These are phyloP conservation scores for Aphaenogaster rudis DNA, from an alignment of 1,140 invertebrate species.

Conservation along the genomic window DNA sequence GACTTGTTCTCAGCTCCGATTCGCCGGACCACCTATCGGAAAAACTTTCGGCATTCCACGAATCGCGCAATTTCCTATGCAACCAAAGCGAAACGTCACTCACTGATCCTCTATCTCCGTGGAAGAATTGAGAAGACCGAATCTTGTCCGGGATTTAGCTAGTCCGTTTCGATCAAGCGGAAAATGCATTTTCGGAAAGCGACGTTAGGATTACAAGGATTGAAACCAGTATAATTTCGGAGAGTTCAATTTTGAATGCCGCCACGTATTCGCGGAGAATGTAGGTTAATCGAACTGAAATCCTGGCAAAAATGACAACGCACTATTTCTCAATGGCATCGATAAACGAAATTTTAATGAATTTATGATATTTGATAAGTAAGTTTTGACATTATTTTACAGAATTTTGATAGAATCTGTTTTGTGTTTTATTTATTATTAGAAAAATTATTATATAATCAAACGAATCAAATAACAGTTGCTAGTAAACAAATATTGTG, in stretches of 20 bases:
- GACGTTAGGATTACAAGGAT: not conserved
- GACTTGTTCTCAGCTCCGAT: not conserved
- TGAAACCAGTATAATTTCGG: constrained; percentile 37
- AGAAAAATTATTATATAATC: not conserved
- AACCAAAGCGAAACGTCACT: constrained; percentile 40
- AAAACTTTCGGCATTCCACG: constrained; percentile 48
- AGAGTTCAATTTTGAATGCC: constrained; percentile 49
- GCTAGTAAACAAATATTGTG: not conserved
- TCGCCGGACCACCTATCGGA: not conserved
- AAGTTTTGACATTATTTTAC: not conserved
- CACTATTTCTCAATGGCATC: not conserved
- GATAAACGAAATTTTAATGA: not conserved
- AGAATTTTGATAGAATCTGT: not conserved
- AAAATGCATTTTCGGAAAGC: constrained; percentile 36
- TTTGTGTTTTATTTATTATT: not conserved
- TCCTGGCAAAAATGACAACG: not conserved
- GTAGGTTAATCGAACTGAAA: not conserved
- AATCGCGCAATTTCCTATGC: constrained; percentile 36
- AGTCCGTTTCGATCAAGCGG: constrained; percentile 38
- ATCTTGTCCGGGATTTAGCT: constrained; percentile 49
- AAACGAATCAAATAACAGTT: not conserved
- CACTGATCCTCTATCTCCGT: constrained; percentile 25
- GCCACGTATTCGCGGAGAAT: not conserved
- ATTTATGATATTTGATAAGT: not conserved
- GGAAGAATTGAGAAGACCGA: not conserved